These are phyloP conservation scores for Stenolophus ochropezus DNA, from an alignment of 2,888 invertebrate species.

Conservation along the genomic window DNA sequence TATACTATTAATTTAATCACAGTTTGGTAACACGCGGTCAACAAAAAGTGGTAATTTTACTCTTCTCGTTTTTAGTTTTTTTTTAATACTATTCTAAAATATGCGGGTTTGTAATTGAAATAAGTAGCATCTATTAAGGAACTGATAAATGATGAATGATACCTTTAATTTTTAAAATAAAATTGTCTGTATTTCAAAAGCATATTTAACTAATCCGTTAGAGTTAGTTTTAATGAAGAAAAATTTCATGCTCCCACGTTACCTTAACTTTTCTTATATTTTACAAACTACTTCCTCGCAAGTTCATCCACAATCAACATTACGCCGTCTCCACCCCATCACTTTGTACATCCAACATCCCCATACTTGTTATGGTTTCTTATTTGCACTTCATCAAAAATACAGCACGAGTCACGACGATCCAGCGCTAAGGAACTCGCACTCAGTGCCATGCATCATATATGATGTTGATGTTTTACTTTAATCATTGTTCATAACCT, in stretches of 20 bases:
- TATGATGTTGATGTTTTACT: constrained; percentile 38
- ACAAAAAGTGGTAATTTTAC: too few relatives aligned
- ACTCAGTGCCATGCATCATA: constrained; percentile 17
- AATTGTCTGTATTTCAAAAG: too few relatives aligned
- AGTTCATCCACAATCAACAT: constrained; percentile 21
- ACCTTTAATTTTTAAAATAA: too few relatives aligned
- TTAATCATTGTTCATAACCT: constrained; percentile 49
- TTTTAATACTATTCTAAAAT: too few relatives aligned
- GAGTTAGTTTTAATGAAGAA: too few relatives aligned
- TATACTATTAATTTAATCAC: too few relatives aligned
- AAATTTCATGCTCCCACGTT: neutral
- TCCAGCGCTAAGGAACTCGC: neutral
- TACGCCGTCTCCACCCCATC: neutral
- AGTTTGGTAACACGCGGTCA: too few relatives aligned
- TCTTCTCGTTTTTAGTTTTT: too few relatives aligned
- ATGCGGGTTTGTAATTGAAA: too few relatives aligned
- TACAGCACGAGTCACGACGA: constrained; percentile 33
- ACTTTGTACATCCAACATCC: neutral
- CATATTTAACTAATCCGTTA: too few relatives aligned
- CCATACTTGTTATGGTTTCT: constrained; percentile 47
- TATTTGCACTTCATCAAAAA: constrained; percentile 58
- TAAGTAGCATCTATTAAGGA: too few relatives aligned
- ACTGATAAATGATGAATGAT: too few relatives aligned
- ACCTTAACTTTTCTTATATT: neutral
- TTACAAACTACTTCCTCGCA: neutral